Conservation (phyloP, 2,797 vertebrate genomes). For the Cynopterus sphinx region DNA sequence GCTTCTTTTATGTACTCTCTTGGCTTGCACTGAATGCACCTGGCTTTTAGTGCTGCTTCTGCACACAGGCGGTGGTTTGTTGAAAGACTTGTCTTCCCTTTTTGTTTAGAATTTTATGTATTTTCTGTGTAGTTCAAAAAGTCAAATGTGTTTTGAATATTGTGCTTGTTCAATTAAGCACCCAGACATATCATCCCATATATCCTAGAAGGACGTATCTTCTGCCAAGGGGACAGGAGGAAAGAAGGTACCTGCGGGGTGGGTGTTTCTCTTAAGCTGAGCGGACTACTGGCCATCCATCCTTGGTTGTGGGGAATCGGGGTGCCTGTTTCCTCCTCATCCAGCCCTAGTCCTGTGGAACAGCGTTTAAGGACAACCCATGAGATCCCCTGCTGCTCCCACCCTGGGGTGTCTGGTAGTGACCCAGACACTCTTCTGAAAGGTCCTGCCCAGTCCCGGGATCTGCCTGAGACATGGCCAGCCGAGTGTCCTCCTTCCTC, state of each 20-base stretch:
- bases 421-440: not conserved
- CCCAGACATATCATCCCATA: rapidly evolving
- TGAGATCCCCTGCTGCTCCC: not conserved
- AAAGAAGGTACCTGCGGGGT: rapidly evolving
- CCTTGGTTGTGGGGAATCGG: not conserved
- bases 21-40: not conserved
- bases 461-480: not conserved
- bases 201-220: not conserved
- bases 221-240: not conserved
- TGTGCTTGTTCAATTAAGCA: not conserved
- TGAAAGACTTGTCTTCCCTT: not conserved
- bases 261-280: not conserved
- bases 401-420: not conserved
- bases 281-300: rapidly evolving
- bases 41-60: not conserved
- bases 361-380: not conserved
- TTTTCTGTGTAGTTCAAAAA: not conserved
- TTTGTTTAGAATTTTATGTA: not conserved
- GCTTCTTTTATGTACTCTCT: not conserved
- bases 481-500: not conserved
- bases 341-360: not conserved
- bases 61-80: not conserved
- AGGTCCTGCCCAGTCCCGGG: not conserved
- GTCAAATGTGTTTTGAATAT: not conserved
- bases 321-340: not conserved